These are phyloP conservation scores for Distichodus sexfasciatus DNA, from an alignment of 2,797 vertebrate species.

Conservation along the genomic window DNA sequence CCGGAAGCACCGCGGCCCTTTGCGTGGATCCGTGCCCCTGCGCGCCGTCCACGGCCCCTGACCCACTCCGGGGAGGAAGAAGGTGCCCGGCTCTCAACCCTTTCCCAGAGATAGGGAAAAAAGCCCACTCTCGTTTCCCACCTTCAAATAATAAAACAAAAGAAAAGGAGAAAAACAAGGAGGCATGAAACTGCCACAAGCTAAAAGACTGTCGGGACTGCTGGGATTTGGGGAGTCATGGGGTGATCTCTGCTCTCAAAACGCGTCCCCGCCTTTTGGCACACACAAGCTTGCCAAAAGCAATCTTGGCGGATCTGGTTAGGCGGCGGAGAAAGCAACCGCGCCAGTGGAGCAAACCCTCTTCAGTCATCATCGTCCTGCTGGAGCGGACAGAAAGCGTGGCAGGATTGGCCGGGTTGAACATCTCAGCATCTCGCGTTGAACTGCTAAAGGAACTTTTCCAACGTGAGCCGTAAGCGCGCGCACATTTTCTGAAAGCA, in stretches of 20 bases:
- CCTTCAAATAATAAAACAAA: no score
- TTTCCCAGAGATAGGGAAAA: conserved; percentile 72
- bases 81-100: conserved; percentile 65
- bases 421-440: no score
- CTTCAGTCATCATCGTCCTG: no score
- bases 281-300: not conserved
- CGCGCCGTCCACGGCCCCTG: conserved; percentile 35
- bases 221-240: conserved; percentile 20
- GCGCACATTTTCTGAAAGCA: no score
- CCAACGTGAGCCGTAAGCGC: no score
- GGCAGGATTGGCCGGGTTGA: no score
- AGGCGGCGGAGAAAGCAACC: not conserved
- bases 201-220: conserved; percentile 68
- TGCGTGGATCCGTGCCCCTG: conserved; percentile 58
- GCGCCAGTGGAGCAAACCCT: not conserved
- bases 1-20: conserved; percentile 72
- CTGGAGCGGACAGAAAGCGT: no score
- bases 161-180: no score
- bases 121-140: conserved; percentile 54
- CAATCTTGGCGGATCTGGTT: not conserved
- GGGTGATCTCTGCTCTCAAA: not conserved
- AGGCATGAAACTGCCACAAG: conserved; percentile 73
- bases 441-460: no score
- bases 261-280: not conserved
- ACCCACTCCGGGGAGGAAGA: conserved; percentile 49